Base-by-base conservation (phyloP, 2,888 invertebrate species). In the Odontomyia ornata region DNA sequence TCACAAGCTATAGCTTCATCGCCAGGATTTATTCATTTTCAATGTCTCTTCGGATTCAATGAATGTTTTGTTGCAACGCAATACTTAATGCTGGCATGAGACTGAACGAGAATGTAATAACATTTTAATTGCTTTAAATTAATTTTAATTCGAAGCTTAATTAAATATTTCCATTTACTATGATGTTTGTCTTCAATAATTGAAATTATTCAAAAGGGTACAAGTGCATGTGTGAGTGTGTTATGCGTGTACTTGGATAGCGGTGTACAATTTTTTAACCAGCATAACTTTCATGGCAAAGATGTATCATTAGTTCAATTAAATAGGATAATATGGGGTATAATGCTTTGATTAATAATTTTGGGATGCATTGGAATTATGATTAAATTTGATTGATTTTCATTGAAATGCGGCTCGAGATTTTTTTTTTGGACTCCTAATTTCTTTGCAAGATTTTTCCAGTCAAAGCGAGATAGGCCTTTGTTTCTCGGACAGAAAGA, bases 71-170 rank as follows among this genome's bases (percentile, higher is more conserved):
- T 9, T 62, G n/a, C 7, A 52, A 18, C 15, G 52, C 15, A 52
- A 52, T 52, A 52, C 52, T 52, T 15, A 52, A 3, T 52, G 13
- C n/a, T 52, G 52, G 27, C 27, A 36, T 36, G 65, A 65, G 36
- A 30, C 65, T n/a, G 36, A 30, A 30, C 65, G 69, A 30, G 75
- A 72, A 77, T 77, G 78, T 75, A 79, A 79, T 79, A 79, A 79
- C 77, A 79, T 79, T 77, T 79, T 79, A 79, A 79, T 79, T 79
- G 78, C 72, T 75, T 75, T 79, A 79, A 79, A 79, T 79, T 79
- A 79, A 79, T 77, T 79, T 79, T 73, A 79, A 79, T 79, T 79
- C 56, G 71, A 52, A 28, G 64, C 28, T 77, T 79, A 79, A 79
- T 79, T 79, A 77, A 79, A 79, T 79, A 79, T 79, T 76, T 73